Conservation (phyloP, 2,797 vertebrate species). For the Centroberyx gerrardi region DNA sequence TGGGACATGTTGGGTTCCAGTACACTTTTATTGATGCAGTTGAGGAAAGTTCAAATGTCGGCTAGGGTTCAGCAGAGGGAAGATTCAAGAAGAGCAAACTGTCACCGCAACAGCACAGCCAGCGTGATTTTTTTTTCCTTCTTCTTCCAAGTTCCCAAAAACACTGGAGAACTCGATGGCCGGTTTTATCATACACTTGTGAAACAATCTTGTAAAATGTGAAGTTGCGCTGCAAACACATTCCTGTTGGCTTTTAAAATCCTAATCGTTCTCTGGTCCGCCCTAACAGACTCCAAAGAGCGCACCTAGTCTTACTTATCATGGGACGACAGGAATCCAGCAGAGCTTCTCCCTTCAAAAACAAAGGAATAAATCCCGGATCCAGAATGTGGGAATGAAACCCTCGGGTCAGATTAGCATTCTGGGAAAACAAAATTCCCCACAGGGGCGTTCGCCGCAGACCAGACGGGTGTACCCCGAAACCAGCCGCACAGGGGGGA, state of each 20-base stretch:
- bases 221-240: neutral
- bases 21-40: conserved; percentile 36
- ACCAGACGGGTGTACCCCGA: conserved; percentile 75
- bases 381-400: conserved; percentile 81
- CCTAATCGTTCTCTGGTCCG: neutral
- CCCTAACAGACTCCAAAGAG: too few relatives aligned
- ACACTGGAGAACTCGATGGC: neutral
- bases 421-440: conserved; percentile 84
- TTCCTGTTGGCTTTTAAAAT: neutral
- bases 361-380: conserved; percentile 74
- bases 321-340: conserved; percentile 52
- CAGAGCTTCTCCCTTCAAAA: conserved; percentile 64
- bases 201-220: neutral
- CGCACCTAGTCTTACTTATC: conserved; percentile 46
- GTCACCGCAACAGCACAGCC: neutral
- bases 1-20: conserved; percentile 9
- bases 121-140: neutral
- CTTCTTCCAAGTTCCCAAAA: neutral
- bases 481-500: conserved; percentile 65
- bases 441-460: conserved; percentile 71
- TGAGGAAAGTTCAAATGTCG: conserved; percentile 53
- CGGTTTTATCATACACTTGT: neutral
- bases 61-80: conserved; percentile 21
- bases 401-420: conserved; percentile 79
- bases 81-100: conserved; percentile 9